Evolutionary conservation across 2,888 invertebrate genomes (phyloP).

Genomic region (Myopa tessellatipennis): DNA sequence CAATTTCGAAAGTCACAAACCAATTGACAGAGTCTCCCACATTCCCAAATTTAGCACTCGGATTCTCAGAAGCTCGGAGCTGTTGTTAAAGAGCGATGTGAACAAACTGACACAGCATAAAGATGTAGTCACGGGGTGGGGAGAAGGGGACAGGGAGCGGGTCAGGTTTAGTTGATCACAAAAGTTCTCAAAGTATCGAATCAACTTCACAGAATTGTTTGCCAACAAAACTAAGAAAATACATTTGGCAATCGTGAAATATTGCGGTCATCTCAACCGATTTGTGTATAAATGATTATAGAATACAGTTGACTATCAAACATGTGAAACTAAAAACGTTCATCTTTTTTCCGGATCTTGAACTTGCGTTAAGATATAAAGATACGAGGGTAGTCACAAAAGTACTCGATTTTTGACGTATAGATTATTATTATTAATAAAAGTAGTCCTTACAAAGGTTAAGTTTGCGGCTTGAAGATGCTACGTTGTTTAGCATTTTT

Average conservation of each 20-base stretch:
- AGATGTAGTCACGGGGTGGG: neutral
- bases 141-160: neutral
- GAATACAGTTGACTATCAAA: neutral
- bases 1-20: too few relatives aligned
- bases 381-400: too few relatives aligned
- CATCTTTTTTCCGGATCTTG: too few relatives aligned
- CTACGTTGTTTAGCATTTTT: too few relatives aligned
- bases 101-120: too few relatives aligned
- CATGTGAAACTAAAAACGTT: neutral
- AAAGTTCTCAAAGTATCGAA: slow-evolving; percentile 5
- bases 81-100: neutral
- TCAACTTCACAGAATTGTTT: slow-evolving; percentile 6
- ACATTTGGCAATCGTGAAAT: slow-evolving; percentile 2
- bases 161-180: neutral
- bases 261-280: neutral
- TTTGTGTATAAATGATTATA: neutral
- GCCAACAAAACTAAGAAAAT: neutral
- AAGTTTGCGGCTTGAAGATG: too few relatives aligned
- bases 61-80: neutral
- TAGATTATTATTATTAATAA: too few relatives aligned
- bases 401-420: too few relatives aligned
- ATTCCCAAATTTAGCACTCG: too few relatives aligned
- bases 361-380: too few relatives aligned
- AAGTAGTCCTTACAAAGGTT: too few relatives aligned
- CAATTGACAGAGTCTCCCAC: too few relatives aligned